Conservation (phyloP, 2,113 vertebrate species). For the Asarcornis scutulata region DNA sequence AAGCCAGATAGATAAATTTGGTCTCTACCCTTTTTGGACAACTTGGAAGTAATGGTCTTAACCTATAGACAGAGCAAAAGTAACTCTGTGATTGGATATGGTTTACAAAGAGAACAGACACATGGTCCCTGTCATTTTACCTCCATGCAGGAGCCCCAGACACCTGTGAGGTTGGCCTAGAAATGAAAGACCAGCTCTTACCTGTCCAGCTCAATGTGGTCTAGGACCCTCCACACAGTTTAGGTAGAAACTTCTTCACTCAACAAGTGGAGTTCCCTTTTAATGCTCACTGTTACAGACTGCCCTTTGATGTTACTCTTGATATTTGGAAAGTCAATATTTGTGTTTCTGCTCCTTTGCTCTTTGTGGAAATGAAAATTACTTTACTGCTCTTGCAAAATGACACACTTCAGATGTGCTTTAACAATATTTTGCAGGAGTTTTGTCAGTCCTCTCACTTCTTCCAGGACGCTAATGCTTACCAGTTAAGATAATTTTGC, state of each 20-base stretch:
- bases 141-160: background rate
- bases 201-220: background rate
- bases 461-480: background rate
- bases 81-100: background rate
- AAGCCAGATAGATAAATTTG: background rate
- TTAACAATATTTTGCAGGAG: background rate
- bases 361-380: background rate
- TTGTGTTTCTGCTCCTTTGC: constrained; percentile 23
- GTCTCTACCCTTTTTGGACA: background rate
- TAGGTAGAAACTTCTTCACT: background rate
- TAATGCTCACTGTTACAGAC: background rate
- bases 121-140: background rate
- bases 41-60: background rate
- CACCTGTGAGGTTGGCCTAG: background rate
- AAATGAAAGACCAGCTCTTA: background rate
- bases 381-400: background rate
- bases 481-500: background rate
- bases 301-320: background rate
- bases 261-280: background rate
- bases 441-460: background rate
- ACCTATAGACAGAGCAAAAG: background rate
- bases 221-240: background rate
- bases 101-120: background rate
- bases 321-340: background rate
- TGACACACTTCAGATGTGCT: background rate